Percentiles rank a stretch among this genome's conserved stretches.
phyloP scores from a whole-genome alignment of 2,888 invertebrate species.

The Myathropa florea region DNA sequence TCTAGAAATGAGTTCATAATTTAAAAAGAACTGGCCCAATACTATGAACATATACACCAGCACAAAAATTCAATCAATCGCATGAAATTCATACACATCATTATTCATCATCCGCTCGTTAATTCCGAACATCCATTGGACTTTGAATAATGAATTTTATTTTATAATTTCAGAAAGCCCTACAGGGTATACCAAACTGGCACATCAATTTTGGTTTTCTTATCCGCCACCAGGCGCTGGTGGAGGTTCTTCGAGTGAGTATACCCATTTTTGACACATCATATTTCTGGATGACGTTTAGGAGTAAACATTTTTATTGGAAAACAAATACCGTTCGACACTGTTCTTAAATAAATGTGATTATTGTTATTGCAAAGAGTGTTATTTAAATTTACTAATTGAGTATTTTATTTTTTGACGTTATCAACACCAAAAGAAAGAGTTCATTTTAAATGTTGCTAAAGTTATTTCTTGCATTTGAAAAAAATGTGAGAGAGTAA shows the following conservation, averaged over 20 bases:
- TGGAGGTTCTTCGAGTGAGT: slow-evolving; percentile 84
- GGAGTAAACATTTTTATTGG: background rate
- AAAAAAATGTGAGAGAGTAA: slow-evolving; percentile 10
- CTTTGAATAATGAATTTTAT: background rate
- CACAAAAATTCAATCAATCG: too few species aligned
- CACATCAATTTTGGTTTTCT: slow-evolving; percentile 93
- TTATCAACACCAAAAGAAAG: background rate
- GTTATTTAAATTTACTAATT: slow-evolving; percentile 22
- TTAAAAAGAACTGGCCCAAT: too few species aligned
- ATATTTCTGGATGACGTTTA: background rate
- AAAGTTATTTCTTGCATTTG: slow-evolving; percentile 7
- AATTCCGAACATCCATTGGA: background rate
- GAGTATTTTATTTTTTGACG: background rate
- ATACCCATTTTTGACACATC: background rate
- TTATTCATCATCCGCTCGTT: background rate
- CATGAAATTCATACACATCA: background rate
- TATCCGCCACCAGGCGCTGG: slow-evolving; percentile 90
- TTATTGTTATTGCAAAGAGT: slow-evolving; percentile 59
- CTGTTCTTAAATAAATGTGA: slow-evolving; percentile 38
- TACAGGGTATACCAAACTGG: slow-evolving; percentile 85
- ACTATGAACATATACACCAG: too few species aligned
- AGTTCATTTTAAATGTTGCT: slow-evolving; percentile 6
- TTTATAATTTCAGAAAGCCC: slow-evolving; percentile 77
- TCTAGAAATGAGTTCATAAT: too few species aligned
- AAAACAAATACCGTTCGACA: background rate